Evolutionary conservation across 2,797 vertebrate species (phyloP).

Genomic region (Apogon talboti): DNA sequence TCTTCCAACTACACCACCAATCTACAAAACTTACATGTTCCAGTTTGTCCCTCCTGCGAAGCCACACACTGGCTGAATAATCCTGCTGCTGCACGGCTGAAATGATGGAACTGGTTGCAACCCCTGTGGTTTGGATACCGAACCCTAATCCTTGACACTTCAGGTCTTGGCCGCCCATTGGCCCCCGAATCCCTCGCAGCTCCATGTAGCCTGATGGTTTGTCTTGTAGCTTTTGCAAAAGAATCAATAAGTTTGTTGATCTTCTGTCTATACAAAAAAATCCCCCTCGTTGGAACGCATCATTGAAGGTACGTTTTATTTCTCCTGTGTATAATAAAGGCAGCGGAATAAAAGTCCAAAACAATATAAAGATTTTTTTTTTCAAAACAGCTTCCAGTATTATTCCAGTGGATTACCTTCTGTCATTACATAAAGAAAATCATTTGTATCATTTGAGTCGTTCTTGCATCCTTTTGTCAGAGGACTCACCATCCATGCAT

Average conservation of each 20-base stretch:
- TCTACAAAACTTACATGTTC: conserved; percentile 89
- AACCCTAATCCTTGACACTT: conserved; percentile 81
- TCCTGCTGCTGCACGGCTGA: conserved; percentile 92
- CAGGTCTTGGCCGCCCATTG: conserved; percentile 84
- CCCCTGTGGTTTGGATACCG: conserved; percentile 73
- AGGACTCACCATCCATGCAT: background rate
- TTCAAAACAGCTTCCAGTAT: conserved; percentile 10
- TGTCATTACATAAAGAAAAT: background rate
- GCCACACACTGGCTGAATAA: conserved; percentile 93
- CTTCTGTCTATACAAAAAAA: conserved; percentile 7
- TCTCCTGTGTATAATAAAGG: conserved; percentile 3
- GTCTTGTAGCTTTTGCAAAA: conserved; percentile 5
- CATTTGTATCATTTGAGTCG: background rate
- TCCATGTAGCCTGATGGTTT: conserved; percentile 58
- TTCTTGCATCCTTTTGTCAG: conserved; percentile 5
- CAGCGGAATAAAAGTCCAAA: background rate
- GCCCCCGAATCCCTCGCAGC: conserved; percentile 50
- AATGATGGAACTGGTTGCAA: conserved; percentile 84
- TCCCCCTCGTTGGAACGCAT: conserved; percentile 1
- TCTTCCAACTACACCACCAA: conserved; percentile 9
- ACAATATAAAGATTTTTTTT: background rate
- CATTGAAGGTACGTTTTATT: background rate
- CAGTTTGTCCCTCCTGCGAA: conserved; percentile 91
- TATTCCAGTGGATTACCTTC: conserved; percentile 14
- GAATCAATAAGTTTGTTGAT: conserved; percentile 17